phyloP scores from a whole-genome alignment of 2,797 vertebrate species.

The Argyrosomus regius region DNA sequence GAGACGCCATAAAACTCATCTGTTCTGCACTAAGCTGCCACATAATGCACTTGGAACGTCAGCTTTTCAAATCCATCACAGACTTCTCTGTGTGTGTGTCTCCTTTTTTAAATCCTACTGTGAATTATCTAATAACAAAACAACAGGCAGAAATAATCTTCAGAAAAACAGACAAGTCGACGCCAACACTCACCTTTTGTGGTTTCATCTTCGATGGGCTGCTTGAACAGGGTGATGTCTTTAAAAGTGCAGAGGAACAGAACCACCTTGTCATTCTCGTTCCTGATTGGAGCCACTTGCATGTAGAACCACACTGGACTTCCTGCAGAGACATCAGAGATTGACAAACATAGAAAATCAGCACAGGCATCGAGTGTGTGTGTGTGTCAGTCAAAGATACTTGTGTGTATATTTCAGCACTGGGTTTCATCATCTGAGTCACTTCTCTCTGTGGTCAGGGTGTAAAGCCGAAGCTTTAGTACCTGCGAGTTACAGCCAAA shows the following conservation, averaged over 20 bases:
- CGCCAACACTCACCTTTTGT: conserved; percentile 88
- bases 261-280: conserved; percentile 98
- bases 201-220: conserved; percentile 96
- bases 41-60: not conserved
- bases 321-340: conserved; percentile 78
- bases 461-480: no score
- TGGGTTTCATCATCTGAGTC: no score
- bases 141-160: not conserved
- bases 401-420: no score
- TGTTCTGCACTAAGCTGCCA: not conserved
- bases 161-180: not conserved
- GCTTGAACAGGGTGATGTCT: conserved; percentile 97
- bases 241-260: conserved; percentile 98
- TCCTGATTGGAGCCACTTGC: conserved; percentile 98
- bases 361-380: no score
- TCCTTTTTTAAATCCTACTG: not conserved
- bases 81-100: not conserved
- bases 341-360: no score
- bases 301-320: conserved; percentile 98
- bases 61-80: conserved; percentile 6
- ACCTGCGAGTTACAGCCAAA: no score
- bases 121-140: conserved; percentile 16
- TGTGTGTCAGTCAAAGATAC: no score
- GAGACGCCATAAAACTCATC: not conserved
- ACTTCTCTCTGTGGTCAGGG: no score